Evolutionary conservation across 2,797 vertebrate species (phyloP), one percentile per base, ranked within the genome.

Genomic region (Arvicola amphibius): DNA sequence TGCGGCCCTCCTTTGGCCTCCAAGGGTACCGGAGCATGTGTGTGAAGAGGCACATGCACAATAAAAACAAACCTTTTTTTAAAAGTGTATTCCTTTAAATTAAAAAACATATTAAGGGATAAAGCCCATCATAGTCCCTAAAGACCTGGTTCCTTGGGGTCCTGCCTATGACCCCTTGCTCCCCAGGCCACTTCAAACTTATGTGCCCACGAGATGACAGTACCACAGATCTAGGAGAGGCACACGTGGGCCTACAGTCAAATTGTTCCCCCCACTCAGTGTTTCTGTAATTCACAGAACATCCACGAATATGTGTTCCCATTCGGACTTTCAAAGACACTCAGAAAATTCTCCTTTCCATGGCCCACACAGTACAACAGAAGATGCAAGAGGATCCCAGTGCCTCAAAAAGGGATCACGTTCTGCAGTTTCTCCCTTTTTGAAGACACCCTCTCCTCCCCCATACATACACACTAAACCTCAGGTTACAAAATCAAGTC

Each of bases 301-400:
- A 77, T 34, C 61, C 0, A 17, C 0, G 1, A 40, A 6, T 1
- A 8, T 16, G 27, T 34, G 29, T 12, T 23, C n/a, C 9, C 37
- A 77, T 48, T 14, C 0, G 37, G 46, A 63, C 32, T 90, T 77
- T 29, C 48, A 40, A 43, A 76, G 21, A 48, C 46, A 67, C 59
- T 40, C 37, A 85, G 80, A 56, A 78, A 67, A 32, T 40, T 16
- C 25, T 32, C 32, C 21, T 43, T 67, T 32, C 59, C 34, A 61
- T 19, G 73, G 43, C n/a, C 7, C 76, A 37, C 23, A 14, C 10
- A 9, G 2, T 7, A 6, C 7, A 32, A 51, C 7, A 10, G 43
- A 51, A 46, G 77, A 34, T 0, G 10, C 27, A 2, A 4, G 19
- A 21, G 43, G 23, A 27, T 29, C 12, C 4, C 0, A 12, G n/a